Evolutionary conservation across 2,797 vertebrate genomes (phyloP).

Genomic region (Rhinella marina): DNA sequence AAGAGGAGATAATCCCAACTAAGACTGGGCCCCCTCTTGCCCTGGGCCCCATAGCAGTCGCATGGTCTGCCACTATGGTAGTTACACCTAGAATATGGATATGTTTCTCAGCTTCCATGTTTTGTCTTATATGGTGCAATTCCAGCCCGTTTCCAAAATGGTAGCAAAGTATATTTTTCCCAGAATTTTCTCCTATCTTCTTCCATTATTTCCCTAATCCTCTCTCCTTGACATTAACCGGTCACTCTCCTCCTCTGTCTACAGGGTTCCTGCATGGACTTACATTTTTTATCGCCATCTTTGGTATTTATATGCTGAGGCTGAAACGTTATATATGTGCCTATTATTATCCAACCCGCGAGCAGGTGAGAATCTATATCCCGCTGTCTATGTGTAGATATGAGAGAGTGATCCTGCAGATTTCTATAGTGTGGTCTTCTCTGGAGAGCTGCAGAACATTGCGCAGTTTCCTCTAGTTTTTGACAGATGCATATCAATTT

Average conservation of each 20-base stretch:
- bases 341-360: conserved; percentile 77
- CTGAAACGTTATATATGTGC: conserved; percentile 79
- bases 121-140: neutral
- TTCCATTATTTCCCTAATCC: neutral
- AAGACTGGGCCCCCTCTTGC: no score
- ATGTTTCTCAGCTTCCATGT: neutral
- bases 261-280: conserved; percentile 82
- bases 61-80: no score
- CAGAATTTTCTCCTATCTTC: neutral
- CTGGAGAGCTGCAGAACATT: neutral
- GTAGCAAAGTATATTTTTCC: neutral
- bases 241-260: neutral
- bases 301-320: conserved; percentile 75
- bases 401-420: neutral
- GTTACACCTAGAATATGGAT: neutral
- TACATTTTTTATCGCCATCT: conserved; percentile 75
- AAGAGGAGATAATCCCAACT: no score
- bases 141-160: neutral
- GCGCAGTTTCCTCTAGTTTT: neutral
- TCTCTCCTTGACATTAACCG: neutral
- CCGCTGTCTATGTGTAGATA: neutral
- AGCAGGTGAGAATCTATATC: conserved; percentile 74
- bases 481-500: neutral
- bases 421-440: neutral
- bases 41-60: no score